Conservation (phyloP, 2,888 invertebrate species). For the Drosophila nr. medialis region DNA sequence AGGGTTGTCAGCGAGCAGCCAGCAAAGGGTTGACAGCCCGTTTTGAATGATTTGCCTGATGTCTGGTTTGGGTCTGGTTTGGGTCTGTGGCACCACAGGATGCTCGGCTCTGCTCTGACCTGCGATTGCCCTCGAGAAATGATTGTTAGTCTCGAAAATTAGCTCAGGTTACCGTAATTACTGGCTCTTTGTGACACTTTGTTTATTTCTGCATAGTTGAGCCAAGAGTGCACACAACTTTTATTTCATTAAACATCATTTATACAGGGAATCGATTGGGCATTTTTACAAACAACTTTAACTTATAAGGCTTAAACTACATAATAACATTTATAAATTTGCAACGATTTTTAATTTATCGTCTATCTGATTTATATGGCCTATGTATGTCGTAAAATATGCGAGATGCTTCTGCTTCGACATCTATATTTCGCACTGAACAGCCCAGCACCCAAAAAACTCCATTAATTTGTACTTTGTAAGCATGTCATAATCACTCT, state of each 20-base stretch:
- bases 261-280: neutral
- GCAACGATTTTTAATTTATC: too few relatives aligned
- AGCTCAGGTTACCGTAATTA: conserved; percentile 77
- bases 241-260: neutral
- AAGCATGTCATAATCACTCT: too few relatives aligned
- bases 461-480: neutral
- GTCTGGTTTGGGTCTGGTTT: conserved; percentile 4
- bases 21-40: conserved; percentile 56
- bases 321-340: neutral
- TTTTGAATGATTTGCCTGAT: conserved; percentile 17
- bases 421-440: neutral
- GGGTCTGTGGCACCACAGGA: conserved; percentile 46
- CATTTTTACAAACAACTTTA: neutral
- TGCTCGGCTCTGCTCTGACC: conserved; percentile 19
- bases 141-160: conserved; percentile 73
- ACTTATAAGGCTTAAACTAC: neutral
- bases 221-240: conserved; percentile 17
- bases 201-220: conserved; percentile 44
- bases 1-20: conserved; percentile 56
- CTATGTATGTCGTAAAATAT: neutral
- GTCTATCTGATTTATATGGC: too few relatives aligned
- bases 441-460: neutral
- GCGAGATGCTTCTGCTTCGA: neutral
- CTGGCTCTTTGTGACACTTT: conserved; percentile 56
- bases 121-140: conserved; percentile 48